Conservation (phyloP, 1,140 invertebrate species). For the Apis dorsata region DNA sequence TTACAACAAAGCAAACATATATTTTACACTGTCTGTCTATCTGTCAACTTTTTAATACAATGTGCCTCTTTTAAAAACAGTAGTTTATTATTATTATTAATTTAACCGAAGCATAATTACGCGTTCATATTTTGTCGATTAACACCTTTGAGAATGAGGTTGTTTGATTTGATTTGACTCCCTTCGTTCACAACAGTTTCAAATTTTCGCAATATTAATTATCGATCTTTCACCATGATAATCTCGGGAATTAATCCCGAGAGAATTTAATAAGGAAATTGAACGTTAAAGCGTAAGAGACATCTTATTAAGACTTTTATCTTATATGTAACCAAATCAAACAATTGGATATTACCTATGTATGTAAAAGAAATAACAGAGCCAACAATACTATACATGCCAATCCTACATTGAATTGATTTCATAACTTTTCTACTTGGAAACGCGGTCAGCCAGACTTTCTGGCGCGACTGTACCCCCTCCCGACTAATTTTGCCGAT, state of each 20-base stretch:
- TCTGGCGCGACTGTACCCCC: constrained; percentile 66
- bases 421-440: constrained; percentile 74
- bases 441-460: constrained; percentile 74
- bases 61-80: background rate
- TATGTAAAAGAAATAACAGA: constrained; percentile 14
- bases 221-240: background rate
- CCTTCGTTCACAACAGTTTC: constrained; percentile 32
- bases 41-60: background rate
- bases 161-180: constrained; percentile 22
- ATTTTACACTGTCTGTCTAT: background rate
- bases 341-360: background rate
- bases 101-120: constrained; percentile 25
- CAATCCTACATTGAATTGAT: constrained; percentile 66
- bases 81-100: constrained; percentile 21
- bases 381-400: background rate
- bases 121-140: constrained; percentile 14
- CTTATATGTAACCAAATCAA: background rate
- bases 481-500: constrained; percentile 75
- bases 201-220: constrained; percentile 43
- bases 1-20: background rate
- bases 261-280: constrained; percentile 32
- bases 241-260: background rate
- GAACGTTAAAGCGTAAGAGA: background rate
- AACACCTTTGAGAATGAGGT: background rate
- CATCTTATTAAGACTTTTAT: constrained; percentile 9